Evolutionary conservation across 1,140 invertebrate species (phyloP).

Genomic region (Drosophila nigrodunni): DNA sequence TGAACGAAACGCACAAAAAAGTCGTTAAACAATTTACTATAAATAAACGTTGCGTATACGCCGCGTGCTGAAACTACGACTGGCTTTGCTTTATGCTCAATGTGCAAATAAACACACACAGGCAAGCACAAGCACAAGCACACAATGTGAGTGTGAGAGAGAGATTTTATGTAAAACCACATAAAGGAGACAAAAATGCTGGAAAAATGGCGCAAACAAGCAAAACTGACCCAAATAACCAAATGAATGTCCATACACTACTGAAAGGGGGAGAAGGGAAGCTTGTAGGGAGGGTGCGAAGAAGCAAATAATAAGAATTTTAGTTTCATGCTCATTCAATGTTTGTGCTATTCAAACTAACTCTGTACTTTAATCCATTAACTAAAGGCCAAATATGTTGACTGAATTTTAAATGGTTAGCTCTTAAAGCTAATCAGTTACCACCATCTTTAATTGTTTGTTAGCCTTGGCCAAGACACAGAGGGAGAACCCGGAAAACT

Average conservation of each 20-base stretch:
- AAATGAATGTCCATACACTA: conserved; percentile 78
- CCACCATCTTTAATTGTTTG: too few species aligned
- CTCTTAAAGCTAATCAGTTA: too few species aligned
- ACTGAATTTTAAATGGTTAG: too few species aligned
- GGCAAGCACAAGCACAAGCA: conserved; percentile 29
- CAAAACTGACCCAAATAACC: conserved; percentile 76
- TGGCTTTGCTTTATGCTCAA: conserved; percentile 49
- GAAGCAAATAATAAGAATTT: too few species aligned
- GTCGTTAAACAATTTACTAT: conserved; percentile 81
- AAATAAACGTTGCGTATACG: conserved; percentile 79
- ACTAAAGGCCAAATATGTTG: too few species aligned
- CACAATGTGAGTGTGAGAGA: neutral
- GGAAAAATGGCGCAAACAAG: conserved; percentile 34
- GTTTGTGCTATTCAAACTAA: too few species aligned
- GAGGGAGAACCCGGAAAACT: too few species aligned
- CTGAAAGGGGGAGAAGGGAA: conserved; percentile 22
- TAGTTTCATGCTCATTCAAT: too few species aligned
- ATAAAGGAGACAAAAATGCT: conserved; percentile 28
- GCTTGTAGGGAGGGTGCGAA: neutral
- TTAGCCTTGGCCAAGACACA: too few species aligned
- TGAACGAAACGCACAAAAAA: conserved; percentile 14
- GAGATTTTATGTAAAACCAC: conserved; percentile 58
- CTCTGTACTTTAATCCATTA: too few species aligned
- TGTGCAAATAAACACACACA: conserved; percentile 41
- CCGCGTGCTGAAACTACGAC: conserved; percentile 30